These are phyloP conservation scores for Cheumatopsyche charites DNA, from an alignment of 1,140 invertebrate genomes.

Conservation along the genomic window DNA sequence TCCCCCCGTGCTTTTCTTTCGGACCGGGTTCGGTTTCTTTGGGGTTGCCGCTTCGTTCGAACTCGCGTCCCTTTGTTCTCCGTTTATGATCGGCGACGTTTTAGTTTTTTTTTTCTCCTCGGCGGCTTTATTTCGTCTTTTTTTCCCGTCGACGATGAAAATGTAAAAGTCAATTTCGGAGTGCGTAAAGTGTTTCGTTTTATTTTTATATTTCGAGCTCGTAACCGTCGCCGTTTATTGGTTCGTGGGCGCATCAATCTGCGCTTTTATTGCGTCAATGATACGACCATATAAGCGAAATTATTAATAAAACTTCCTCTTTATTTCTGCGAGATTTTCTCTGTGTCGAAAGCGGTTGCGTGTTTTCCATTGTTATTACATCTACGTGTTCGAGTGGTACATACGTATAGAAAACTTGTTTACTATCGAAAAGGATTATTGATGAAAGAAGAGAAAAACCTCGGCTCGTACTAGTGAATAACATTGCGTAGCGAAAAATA, in stretches of 20 bases:
- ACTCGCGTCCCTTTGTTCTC: neutral
- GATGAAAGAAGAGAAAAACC: neutral
- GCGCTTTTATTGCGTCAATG: too few species aligned
- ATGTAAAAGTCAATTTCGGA: neutral
- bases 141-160: neutral
- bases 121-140: too few species aligned
- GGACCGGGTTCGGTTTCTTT: neutral
- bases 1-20: neutral
- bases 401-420: neutral
- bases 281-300: too few species aligned
- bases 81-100: neutral
- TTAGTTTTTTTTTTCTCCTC: neutral
- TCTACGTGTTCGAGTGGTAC: neutral
- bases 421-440: constrained; percentile 1
- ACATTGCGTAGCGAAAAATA: neutral
- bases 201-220: neutral
- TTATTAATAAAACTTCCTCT: too few species aligned
- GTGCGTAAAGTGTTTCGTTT: neutral
- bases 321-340: too few species aligned
- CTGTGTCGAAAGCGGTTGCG: neutral
- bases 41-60: neutral
- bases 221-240: neutral
- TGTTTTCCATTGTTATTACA: constrained; percentile 2
- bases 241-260: too few species aligned
- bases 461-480: neutral